A percentile compares a stretch with the other conserved stretches of the same genome.
These are phyloP conservation scores for Corythornis madagascariensis DNA, from an alignment of 2,113 vertebrate genomes.

Conservation along the genomic window DNA sequence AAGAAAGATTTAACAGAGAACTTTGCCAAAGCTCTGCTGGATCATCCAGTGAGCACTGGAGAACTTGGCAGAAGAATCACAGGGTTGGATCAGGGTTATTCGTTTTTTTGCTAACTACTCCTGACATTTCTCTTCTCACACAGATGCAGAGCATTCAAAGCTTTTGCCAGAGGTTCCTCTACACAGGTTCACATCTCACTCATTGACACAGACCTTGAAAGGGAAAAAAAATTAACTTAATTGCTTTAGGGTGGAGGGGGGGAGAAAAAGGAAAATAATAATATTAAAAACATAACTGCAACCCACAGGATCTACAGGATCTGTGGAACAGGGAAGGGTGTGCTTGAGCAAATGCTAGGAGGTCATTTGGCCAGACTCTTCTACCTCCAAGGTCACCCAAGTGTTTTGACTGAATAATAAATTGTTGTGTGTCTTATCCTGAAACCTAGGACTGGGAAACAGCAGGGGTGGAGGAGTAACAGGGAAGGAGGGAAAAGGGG, in stretches of 20 bases:
- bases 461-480: slow-evolving; percentile 38
- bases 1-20: slow-evolving; percentile 38
- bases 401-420: slow-evolving; percentile 59
- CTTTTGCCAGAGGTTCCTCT: slow-evolving; percentile 44
- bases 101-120: slow-evolving; percentile 34
- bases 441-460: slow-evolving; percentile 40
- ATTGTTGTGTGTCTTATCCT: slow-evolving; percentile 17
- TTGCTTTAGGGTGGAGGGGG: not conserved
- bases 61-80: slow-evolving; percentile 61
- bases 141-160: not conserved
- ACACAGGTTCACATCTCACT: not conserved
- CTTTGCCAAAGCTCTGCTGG: slow-evolving; percentile 54
- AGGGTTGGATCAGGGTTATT: slow-evolving; percentile 35
- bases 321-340: slow-evolving; percentile 3
- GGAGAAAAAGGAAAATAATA: not conserved
- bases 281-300: slow-evolving; percentile 36
- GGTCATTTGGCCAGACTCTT: slow-evolving; percentile 55
- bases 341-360: slow-evolving; percentile 31
- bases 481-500: not conserved
- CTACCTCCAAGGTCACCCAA: slow-evolving; percentile 62
- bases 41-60: slow-evolving; percentile 47
- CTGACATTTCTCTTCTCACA: slow-evolving; percentile 55
- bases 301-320: not conserved
- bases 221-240: not conserved
- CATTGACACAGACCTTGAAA: slow-evolving; percentile 28